phyloP scores from a whole-genome alignment of 2,888 invertebrate species.

The Dicranocentrus wangi region DNA sequence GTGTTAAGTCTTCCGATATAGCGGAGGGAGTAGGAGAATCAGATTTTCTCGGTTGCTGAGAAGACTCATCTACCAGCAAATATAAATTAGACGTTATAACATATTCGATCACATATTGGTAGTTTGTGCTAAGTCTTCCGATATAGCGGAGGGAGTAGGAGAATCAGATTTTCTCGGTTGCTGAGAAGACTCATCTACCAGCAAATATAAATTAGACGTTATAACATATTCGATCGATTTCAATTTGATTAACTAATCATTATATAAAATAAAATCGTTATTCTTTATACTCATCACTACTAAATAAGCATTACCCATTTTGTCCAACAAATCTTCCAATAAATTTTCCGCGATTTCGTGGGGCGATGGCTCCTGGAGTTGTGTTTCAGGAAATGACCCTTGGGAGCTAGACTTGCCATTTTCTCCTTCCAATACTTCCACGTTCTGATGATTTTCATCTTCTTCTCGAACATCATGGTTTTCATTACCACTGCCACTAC shows the following conservation, averaged over 20 bases:
- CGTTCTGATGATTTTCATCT: conserved; percentile 32
- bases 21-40: conserved; percentile 58
- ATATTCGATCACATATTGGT: too few relatives aligned
- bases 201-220: too few relatives aligned
- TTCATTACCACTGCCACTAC: conserved; percentile 3
- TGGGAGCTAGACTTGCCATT: conserved; percentile 13
- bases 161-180: conserved; percentile 49
- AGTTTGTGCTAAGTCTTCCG: conserved; percentile 46
- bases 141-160: conserved; percentile 50
- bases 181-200: conserved; percentile 61
- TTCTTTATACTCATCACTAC: too few relatives aligned
- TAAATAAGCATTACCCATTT: conserved; percentile 67
- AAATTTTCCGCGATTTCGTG: conserved; percentile 68
- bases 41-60: conserved; percentile 47
- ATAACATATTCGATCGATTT: too few relatives aligned
- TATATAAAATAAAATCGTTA: too few relatives aligned
- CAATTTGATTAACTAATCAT: too few relatives aligned
- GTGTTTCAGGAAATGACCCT: conserved; percentile 54
- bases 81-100: too few relatives aligned
- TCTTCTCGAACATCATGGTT: conserved; percentile 17
- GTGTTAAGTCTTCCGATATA: conserved; percentile 44
- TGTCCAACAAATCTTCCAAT: conserved; percentile 65
- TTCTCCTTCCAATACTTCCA: conserved; percentile 41
- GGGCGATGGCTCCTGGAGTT: conserved; percentile 65
- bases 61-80: conserved; percentile 57